Percentiles rank a stretch among this genome's conserved stretches.
Conservation (phyloP, 2,113 vertebrate genomes). For the Eudyptes chrysolophus region DNA sequence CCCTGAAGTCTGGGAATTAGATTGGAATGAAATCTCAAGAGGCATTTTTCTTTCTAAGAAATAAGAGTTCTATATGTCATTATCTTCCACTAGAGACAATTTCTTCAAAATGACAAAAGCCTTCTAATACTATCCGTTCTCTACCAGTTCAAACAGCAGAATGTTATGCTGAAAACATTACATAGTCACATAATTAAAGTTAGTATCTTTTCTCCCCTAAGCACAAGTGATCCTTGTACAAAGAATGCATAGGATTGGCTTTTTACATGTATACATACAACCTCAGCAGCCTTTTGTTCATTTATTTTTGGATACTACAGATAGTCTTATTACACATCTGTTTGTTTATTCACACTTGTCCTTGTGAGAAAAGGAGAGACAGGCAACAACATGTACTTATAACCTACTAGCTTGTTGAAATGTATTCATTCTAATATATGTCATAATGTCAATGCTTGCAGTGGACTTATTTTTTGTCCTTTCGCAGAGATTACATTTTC, state of each 20-base stretch:
- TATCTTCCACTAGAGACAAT: not conserved
- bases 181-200: not conserved
- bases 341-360: not conserved
- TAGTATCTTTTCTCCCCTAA: not conserved
- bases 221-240: not conserved
- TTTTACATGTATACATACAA: not conserved
- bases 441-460: not conserved
- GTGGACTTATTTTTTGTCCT: not conserved
- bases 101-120: not conserved
- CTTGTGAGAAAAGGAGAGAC: not conserved
- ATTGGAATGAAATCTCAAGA: not conserved
- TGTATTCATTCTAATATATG: not conserved
- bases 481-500: not conserved
- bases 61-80: not conserved
- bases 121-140: not conserved
- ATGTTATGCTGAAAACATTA: not conserved
- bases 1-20: not conserved
- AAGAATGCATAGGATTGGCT: not conserved
- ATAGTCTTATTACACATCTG: not conserved
- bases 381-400: not conserved
- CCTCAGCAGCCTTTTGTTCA: not conserved
- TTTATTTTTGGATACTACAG: not conserved
- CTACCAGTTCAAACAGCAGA: not conserved
- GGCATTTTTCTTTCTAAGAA: not conserved
- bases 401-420: not conserved